A percentile compares a stretch with the other conserved stretches of the same genome.
Evolutionary conservation across 2,797 vertebrate genomes (phyloP).

Genomic region (Gambusia yucatana): DNA sequence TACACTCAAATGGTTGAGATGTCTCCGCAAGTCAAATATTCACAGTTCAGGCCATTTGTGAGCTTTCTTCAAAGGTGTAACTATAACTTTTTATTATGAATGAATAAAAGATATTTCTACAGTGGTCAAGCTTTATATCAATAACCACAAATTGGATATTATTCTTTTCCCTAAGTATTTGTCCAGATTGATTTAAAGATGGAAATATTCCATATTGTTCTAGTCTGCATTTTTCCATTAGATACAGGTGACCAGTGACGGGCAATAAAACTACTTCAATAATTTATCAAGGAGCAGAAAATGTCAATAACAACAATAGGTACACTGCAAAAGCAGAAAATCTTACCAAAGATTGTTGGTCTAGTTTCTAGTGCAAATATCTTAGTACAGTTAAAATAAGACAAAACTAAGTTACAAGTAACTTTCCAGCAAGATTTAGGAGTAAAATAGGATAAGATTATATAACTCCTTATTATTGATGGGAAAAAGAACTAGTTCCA

Average conservation of each 20-base stretch:
- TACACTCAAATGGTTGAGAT: not conserved
- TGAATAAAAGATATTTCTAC: not conserved
- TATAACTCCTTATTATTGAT: too few species aligned
- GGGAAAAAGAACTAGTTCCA: too few species aligned
- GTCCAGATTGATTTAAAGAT: not conserved
- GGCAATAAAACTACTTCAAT: not conserved
- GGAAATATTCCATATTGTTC: not conserved
- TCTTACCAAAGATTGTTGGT: too few species aligned
- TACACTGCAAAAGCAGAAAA: too few species aligned
- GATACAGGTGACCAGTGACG: not conserved
- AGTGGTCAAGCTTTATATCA: not conserved
- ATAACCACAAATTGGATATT: not conserved
- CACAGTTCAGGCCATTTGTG: not conserved
- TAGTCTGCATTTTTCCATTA: not conserved
- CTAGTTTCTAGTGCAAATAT: too few species aligned
- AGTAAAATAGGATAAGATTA: too few species aligned
- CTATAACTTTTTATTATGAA: not conserved
- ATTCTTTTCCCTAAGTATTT: not conserved
- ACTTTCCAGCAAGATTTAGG: too few species aligned
- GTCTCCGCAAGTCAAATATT: constrained; percentile 33
- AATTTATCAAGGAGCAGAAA: not conserved
- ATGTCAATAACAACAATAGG: not conserved
- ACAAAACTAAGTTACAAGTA: too few species aligned
- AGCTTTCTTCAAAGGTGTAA: not conserved
- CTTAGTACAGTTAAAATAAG: too few species aligned